Base-by-base conservation (phyloP, 2,113 vertebrate species). In the Cyanoliseus patagonus region DNA sequence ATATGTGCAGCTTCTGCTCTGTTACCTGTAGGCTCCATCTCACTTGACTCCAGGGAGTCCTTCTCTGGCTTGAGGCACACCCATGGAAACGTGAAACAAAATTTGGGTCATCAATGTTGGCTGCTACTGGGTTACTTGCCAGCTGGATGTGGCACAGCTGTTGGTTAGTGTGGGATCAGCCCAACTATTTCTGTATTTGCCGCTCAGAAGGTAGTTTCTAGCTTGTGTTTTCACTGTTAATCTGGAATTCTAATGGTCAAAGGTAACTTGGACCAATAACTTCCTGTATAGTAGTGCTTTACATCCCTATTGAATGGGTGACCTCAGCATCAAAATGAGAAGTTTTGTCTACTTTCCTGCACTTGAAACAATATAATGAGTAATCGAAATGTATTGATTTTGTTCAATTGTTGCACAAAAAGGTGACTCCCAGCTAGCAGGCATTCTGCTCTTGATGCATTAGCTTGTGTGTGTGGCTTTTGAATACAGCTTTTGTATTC, bases 31-130 rank as follows among this genome's bases (percentile, higher is more conserved):
- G 78, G 27, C 53, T 85, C 88, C 15, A 6, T 31, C 46, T 33
- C 17, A 1, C 12, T 52, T 52, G 64, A 7, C 9, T 59, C 28
- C 42, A 55, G 17, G 39, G 22, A 9, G 22, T 44, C 57, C 13
- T 41, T 46, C 7, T 8, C 24, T 70, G 27, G 1, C 30, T 33
- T 5, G 28, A 17, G 42, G 23, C 4, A 15, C 10, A 8, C 5
- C 3, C 2, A 1, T 18, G 19, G 37, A 44, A 17, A 16, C 6
- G 30, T 37, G 28, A 44, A 51, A 41, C 20, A 3, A 8, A 33
- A 14, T 28, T 0, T 30, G 64, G n/a, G 64, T 18, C 16, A 5
- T 10, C 41, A 31, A 1, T 0, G 2, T 41, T 55, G 46, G 31
- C 39, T 84, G 41, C 53, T 20, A 31, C 68, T 0, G 3, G 37